Conservation (phyloP, 35 echinoderm and acorn worm species). For the Amphiura filiformis region DNA sequence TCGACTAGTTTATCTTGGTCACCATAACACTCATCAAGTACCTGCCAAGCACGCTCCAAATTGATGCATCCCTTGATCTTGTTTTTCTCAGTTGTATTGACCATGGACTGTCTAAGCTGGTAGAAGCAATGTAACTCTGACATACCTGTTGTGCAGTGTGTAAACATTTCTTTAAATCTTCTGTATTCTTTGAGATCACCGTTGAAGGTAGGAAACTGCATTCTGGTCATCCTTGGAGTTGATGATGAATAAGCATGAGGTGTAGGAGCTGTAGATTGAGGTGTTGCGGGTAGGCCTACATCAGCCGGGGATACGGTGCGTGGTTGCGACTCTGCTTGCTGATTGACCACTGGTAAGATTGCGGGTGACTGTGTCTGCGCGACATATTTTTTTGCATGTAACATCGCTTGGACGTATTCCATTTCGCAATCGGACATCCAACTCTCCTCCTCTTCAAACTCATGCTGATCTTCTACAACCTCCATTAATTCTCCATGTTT, state of each 20-base stretch:
- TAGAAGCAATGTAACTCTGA: constrained; percentile 70
- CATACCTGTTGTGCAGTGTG: constrained; percentile 34
- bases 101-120: constrained; percentile 67
- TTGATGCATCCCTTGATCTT: constrained; percentile 53
- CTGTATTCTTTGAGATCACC: constrained; percentile 60
- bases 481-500: constrained; percentile 62
- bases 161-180: constrained; percentile 52
- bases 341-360: background rate
- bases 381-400: constrained; percentile 36
- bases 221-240: constrained; percentile 56
- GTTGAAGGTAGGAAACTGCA: constrained; percentile 68
- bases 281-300: background rate
- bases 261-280: constrained; percentile 17
- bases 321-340: background rate
- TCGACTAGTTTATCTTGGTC: constrained; percentile 56
- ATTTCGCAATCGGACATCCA: constrained; percentile 71
- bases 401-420: constrained; percentile 37
- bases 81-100: constrained; percentile 49
- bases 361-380: background rate
- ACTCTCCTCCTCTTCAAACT: constrained; percentile 51
- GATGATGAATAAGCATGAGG: constrained; percentile 1
- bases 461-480: constrained; percentile 28
- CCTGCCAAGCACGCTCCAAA: constrained; percentile 46
- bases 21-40: constrained; percentile 60
- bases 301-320: background rate